phyloP scores from a whole-genome alignment of 2,888 invertebrate genomes.

The Athrips mouffetella region DNA sequence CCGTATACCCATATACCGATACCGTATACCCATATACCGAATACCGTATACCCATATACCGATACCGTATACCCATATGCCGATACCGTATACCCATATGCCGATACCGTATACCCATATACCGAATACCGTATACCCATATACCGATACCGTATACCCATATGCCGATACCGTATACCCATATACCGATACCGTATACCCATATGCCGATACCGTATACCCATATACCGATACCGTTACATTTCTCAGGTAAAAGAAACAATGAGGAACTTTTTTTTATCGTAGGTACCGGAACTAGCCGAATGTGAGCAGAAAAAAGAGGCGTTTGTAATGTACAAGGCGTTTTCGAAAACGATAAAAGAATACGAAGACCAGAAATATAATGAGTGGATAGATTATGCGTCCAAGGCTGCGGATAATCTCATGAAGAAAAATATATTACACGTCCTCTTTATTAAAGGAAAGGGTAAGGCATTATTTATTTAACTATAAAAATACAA shows the following conservation, averaged over 20 bases:
- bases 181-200: no score
- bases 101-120: no score
- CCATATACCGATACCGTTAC: background rate
- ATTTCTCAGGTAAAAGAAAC: background rate
- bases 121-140: no score
- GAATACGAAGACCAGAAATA: slow-evolving; percentile 86
- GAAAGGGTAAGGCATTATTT: background rate
- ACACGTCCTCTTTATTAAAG: slow-evolving; percentile 52
- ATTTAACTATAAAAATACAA: no score
- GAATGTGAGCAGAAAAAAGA: slow-evolving; percentile 85
- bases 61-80: no score
- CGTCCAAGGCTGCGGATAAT: slow-evolving; percentile 80
- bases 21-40: no score
- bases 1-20: no score
- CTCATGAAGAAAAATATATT: slow-evolving; percentile 85
- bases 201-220: no score
- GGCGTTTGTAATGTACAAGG: slow-evolving; percentile 88
- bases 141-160: no score
- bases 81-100: no score
- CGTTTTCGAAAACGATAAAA: slow-evolving; percentile 85
- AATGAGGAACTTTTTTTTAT: background rate
- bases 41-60: no score
- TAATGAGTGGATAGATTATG: slow-evolving; percentile 82
- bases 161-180: no score
- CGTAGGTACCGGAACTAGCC: slow-evolving; percentile 81